These are phyloP conservation scores for Apomyelois bistriatella DNA, from an alignment of 2,888 invertebrate species.

Conservation along the genomic window DNA sequence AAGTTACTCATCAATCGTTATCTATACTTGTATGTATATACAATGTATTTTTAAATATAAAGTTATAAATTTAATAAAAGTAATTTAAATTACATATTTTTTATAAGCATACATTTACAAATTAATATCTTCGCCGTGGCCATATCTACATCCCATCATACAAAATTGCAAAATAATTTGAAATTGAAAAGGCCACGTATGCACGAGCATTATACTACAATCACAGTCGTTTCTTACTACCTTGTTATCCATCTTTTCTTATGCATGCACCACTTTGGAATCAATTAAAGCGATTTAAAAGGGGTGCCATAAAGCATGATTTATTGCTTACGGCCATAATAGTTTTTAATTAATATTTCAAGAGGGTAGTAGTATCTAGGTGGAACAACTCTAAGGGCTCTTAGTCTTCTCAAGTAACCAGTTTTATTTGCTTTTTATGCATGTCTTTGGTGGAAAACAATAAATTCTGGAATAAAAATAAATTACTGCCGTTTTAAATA, in stretches of 20 bases:
- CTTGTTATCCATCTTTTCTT: slow-evolving; percentile 63
- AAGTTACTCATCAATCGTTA: no score
- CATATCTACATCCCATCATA: neutral
- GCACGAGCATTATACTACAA: neutral
- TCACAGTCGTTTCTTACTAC: slow-evolving; percentile 1
- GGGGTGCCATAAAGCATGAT: slow-evolving; percentile 68
- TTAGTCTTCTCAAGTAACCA: slow-evolving; percentile 7
- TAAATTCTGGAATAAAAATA: neutral
- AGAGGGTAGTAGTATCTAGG: slow-evolving; percentile 36
- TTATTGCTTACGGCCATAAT: slow-evolving; percentile 58
- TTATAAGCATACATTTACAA: no score
- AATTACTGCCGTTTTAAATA: no score
- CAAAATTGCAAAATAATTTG: neutral
- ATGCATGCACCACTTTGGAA: slow-evolving; percentile 54
- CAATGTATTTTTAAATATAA: no score
- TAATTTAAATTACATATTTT: no score
- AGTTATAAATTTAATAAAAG: no score
- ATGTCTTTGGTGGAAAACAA: neutral
- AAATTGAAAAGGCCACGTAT: neutral
- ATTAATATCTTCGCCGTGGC: neutral
- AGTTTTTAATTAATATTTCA: slow-evolving; percentile 68
- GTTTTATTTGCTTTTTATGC: slow-evolving; percentile 3
- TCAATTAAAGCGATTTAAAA: slow-evolving; percentile 62
- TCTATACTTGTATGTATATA: no score
- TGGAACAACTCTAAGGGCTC: slow-evolving; percentile 6